Conservation (phyloP, 2,797 vertebrate genomes). For the Vireo griseus region DNA sequence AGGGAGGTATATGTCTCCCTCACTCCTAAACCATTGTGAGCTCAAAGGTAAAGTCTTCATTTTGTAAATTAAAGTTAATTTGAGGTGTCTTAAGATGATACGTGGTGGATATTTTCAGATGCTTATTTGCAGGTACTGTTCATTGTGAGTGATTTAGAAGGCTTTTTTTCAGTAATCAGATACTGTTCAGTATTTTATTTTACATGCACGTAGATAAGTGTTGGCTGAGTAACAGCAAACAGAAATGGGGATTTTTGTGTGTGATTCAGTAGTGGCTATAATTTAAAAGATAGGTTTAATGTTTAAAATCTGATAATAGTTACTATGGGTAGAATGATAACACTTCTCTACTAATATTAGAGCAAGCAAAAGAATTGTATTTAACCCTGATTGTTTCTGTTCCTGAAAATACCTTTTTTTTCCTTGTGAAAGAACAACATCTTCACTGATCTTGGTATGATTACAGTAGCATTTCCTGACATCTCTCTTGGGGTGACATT, state of each 20-base stretch:
- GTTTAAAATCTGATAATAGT: slow-evolving; percentile 30
- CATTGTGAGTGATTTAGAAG: slow-evolving; percentile 52
- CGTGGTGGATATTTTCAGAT: slow-evolving; percentile 44
- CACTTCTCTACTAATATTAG: slow-evolving; percentile 35
- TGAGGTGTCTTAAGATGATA: slow-evolving; percentile 39
- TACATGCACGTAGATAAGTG: slow-evolving; percentile 51
- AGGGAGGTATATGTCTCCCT: not conserved
- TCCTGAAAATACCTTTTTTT: slow-evolving; percentile 8
- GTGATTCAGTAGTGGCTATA: slow-evolving; percentile 46
- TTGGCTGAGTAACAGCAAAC: slow-evolving; percentile 50
- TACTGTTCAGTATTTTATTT: slow-evolving; percentile 56
- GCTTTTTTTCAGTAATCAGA: slow-evolving; percentile 49
- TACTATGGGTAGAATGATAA: slow-evolving; percentile 32
- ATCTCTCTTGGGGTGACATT: not conserved
- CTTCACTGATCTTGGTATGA: not conserved
- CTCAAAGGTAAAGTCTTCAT: slow-evolving; percentile 45
- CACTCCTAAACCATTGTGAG: not conserved
- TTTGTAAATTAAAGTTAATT: slow-evolving; percentile 46
- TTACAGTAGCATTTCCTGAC: slow-evolving; percentile 14
- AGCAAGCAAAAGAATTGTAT: slow-evolving; percentile 37
- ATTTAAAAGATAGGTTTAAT: slow-evolving; percentile 44
- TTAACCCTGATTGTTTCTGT: slow-evolving; percentile 39
- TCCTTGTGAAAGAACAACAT: not conserved
- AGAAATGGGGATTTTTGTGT: slow-evolving; percentile 28
- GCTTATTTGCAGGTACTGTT: slow-evolving; percentile 50